Percentiles rank a stretch among this genome's conserved stretches.
Conservation (phyloP, 2,113 vertebrate species). For the Neotoma lepida region DNA sequence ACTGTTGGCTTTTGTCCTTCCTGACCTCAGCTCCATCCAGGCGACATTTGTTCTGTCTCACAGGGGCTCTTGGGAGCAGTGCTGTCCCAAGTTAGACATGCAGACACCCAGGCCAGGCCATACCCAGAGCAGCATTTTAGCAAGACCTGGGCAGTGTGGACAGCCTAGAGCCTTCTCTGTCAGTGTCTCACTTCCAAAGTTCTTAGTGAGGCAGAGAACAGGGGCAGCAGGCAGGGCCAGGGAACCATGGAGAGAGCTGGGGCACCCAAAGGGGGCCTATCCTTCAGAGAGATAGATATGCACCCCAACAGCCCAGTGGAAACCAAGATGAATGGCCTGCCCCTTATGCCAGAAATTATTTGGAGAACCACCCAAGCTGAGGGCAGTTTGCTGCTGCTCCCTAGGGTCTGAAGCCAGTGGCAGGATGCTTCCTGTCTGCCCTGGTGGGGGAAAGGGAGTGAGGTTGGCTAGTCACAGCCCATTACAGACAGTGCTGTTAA, state of each 20-base stretch:
- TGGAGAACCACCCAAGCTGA: rapidly evolving
- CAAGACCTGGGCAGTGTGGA: rapidly evolving
- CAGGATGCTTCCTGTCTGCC: background rate
- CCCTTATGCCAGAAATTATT: background rate
- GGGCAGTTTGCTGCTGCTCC: background rate
- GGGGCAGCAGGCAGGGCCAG: background rate
- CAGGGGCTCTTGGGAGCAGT: background rate
- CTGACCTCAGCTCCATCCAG: background rate
- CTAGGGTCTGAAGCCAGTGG: background rate
- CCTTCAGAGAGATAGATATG: background rate
- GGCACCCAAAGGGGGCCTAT: too few species aligned
- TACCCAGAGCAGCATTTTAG: too few species aligned
- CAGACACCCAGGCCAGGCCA: background rate
- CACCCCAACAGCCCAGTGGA: background rate
- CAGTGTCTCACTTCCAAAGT: background rate
- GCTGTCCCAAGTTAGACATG: background rate
- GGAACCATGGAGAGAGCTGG: too few species aligned
- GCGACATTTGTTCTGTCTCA: background rate
- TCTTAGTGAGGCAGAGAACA: background rate
- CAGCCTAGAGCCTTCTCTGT: background rate
- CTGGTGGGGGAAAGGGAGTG: background rate
- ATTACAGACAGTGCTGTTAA: background rate
- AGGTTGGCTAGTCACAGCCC: rapidly evolving
- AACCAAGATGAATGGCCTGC: background rate
- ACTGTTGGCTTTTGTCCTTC: rapidly evolving